Conservation (phyloP, 2,888 invertebrate species). For the Creontiades dilutus region DNA sequence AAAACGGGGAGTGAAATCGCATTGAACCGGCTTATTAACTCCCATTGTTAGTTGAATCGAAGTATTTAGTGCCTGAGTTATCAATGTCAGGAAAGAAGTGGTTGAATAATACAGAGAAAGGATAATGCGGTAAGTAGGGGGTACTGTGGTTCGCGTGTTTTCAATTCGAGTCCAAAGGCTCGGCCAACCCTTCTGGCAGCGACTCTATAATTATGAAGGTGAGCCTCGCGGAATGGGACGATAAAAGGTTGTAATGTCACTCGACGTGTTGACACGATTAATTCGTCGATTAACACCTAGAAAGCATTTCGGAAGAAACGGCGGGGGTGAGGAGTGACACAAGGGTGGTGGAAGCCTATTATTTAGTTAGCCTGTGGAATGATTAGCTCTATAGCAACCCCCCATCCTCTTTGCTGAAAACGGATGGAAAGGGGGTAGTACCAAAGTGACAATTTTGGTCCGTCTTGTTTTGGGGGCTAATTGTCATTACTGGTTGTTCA, state of each 20-base stretch:
- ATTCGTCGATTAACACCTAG: conserved; percentile 61
- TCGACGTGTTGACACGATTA: conserved; percentile 64
- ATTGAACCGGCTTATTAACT: neutral
- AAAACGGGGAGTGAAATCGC: neutral
- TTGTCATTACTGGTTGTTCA: conserved; percentile 70
- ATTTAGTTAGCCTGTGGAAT: conserved; percentile 53
- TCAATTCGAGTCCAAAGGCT: conserved; percentile 1
- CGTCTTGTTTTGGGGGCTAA: conserved; percentile 67
- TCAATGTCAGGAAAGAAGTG: conserved; percentile 36
- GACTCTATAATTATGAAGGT: conserved; percentile 48
- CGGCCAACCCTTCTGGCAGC: conserved; percentile 26
- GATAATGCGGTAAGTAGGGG: conserved; percentile 44
- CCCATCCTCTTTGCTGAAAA: neutral
- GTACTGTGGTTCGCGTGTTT: conserved; percentile 28
- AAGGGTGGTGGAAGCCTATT: conserved; percentile 36
- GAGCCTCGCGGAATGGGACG: conserved; percentile 43
- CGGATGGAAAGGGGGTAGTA: conserved; percentile 13
- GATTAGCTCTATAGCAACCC: conserved; percentile 29
- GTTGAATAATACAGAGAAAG: conserved; percentile 30
- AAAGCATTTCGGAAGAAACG: neutral
- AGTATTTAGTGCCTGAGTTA: conserved; percentile 7
- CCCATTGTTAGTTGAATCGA: neutral
- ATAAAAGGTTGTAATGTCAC: conserved; percentile 68
- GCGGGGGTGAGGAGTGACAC: neutral
- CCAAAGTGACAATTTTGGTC: conserved; percentile 69